A percentile compares a stretch with the other conserved stretches of the same genome.
Evolutionary conservation across 2,113 vertebrate genomes (phyloP).

Genomic region (Dolichallabes microphthalmus): DNA sequence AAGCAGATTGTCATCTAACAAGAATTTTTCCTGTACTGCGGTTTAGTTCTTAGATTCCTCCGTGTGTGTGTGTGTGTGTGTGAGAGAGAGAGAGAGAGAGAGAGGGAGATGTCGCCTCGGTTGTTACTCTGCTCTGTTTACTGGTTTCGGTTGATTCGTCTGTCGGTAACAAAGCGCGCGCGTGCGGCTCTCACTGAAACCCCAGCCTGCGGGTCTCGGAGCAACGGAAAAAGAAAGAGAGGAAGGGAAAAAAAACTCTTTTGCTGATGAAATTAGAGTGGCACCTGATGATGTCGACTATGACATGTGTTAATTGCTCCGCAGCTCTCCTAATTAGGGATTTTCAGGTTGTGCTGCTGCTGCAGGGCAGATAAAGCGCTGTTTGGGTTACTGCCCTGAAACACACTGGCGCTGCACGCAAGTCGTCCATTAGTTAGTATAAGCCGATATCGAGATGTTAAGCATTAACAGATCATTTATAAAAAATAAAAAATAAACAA

Average conservation of each 20-base stretch:
- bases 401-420: constrained; percentile 23
- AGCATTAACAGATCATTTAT: neutral
- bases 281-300: constrained; percentile 95
- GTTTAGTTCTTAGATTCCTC: neutral
- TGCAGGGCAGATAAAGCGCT: constrained; percentile 71
- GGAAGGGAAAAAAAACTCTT: constrained; percentile 68
- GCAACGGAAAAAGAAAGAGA: constrained; percentile 19
- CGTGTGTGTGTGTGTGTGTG: neutral
- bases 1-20: neutral
- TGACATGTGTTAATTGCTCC: constrained; percentile 97
- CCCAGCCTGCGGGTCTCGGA: constrained; percentile 74
- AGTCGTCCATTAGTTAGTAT: neutral
- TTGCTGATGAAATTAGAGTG: constrained; percentile 90
- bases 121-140: constrained; percentile 73
- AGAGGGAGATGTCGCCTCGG: constrained; percentile 42
- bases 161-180: constrained; percentile 79
- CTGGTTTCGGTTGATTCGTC: constrained; percentile 78
- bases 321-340: constrained; percentile 94
- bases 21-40: neutral
- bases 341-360: constrained; percentile 87
- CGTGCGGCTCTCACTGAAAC: constrained; percentile 42
- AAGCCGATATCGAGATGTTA: neutral
- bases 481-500: no score
- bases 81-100: neutral
- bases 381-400: constrained; percentile 66